Base-by-base conservation (phyloP, 2,113 vertebrate species). In the Prionailurus viverrinus region DNA sequence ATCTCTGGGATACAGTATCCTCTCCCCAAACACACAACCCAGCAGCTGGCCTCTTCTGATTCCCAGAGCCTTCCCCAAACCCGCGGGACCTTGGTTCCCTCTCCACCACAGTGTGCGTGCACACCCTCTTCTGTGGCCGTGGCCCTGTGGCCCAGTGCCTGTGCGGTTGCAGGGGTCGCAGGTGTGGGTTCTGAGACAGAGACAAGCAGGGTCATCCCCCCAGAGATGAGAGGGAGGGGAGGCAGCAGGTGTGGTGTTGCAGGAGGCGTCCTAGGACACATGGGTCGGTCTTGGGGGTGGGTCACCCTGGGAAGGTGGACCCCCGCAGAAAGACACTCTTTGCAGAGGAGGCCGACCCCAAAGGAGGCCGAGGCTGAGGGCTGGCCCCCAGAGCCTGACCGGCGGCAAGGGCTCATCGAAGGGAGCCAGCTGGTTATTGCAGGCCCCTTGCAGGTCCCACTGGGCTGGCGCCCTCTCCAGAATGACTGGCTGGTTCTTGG, bases 1-100 rank as follows among this genome's bases (percentile, higher is more conserved):
- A 15, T 13, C 19, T 1, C 3, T 8, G 31, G 39, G 12, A 63
- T 8, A 10, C 0, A 4, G 33, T 9, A 1, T 16, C 55, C 23
- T 83, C 4, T 84, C 48, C 53, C 27, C 61, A 55, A 6, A 71
- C 55, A n/a, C 61, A 19, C 41, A 29, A 19, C 39, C 39, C 9
- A 12, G 9, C 4, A 25, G 7, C 78, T 83, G 33, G 58, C 23
- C 69, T 71, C 36, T 78, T 10, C 11, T 13, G 10, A 14, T n/a
- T 23, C 23, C 66, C 58, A 76, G 66, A 53, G 55, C 27, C 58
- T 61, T 48, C 12, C 48, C 12, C 9, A 5, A 73, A 16, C 16
- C 18, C 45, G 0, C 51, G 21, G 36, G 51, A 11, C 3, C 48
- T 11, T 14, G 10, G 48, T 4, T 13, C 16, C 27, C 29, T 76